Percentiles rank a stretch among this genome's conserved stretches.
phyloP scores from a whole-genome alignment of 2,888 invertebrate genomes.

The Liopterus haemorrhoidalis region DNA sequence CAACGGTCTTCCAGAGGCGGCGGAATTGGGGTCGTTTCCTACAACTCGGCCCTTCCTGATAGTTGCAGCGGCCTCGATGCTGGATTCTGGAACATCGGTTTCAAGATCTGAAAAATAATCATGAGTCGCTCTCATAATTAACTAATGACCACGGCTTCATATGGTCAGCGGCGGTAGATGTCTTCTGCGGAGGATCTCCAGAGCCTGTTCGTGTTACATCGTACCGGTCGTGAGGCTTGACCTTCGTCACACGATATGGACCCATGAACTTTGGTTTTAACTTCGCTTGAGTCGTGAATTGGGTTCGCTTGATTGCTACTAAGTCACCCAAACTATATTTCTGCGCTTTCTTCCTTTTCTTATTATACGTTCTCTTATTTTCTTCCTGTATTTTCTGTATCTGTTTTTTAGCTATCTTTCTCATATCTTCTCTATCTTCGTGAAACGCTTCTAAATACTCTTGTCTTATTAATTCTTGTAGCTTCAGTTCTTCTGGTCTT shows the following conservation, averaged over 20 bases:
- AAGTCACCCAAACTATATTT: conserved; percentile 25
- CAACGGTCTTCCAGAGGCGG: too few species aligned
- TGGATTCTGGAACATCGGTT: too few species aligned
- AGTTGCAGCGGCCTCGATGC: too few species aligned
- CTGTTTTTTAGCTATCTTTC: conserved; percentile 19
- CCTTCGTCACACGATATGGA: conserved; percentile 26
- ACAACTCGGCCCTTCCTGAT: too few species aligned
- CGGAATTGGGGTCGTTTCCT: too few species aligned
- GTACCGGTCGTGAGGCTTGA: conserved; percentile 27
- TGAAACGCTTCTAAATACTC: conserved; percentile 21
- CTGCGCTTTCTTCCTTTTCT: conserved; percentile 20
- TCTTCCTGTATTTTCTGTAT: conserved; percentile 25
- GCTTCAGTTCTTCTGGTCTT: conserved; percentile 12
- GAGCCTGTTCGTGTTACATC: too few species aligned
- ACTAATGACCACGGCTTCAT: too few species aligned
- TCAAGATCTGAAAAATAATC: too few species aligned
- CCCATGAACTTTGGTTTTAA: conserved; percentile 29
- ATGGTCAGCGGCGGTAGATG: too few species aligned
- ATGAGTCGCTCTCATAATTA: too few species aligned
- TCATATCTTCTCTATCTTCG: conserved; percentile 16
- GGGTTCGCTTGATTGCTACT: conserved; percentile 27
- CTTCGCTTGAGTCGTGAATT: conserved; percentile 29
- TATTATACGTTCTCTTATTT: conserved; percentile 15
- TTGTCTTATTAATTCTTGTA: conserved; percentile 19
- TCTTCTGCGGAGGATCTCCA: too few species aligned